A percentile compares a stretch with the other conserved stretches of the same genome.
Conservation (phyloP, 2,888 invertebrate genomes). For the Sinodicranocentrus sp. region DNA sequence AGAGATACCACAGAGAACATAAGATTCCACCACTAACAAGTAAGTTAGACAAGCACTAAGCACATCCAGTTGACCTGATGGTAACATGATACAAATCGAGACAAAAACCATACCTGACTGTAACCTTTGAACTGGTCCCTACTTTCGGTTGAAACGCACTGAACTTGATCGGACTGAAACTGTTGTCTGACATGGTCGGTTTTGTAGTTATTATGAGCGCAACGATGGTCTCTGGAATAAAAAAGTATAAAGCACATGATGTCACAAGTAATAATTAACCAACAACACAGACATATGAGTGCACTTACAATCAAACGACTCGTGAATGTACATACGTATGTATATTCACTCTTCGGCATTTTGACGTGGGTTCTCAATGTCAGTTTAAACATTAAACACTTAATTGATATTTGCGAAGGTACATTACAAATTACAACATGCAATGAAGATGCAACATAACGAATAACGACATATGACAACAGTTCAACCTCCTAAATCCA, state of each 20-base stretch:
- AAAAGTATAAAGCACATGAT: too few species aligned
- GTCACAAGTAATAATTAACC: not conserved
- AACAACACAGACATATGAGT: not conserved
- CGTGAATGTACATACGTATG: not conserved
- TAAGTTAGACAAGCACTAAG: too few species aligned
- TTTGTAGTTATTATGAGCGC: slow-evolving; percentile 82
- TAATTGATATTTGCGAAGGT: not conserved
- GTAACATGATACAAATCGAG: too few species aligned
- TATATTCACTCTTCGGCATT: not conserved
- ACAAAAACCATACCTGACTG: slow-evolving; percentile 71
- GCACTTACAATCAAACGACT: not conserved
- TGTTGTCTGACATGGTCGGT: slow-evolving; percentile 73
- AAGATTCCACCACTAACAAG: too few species aligned
- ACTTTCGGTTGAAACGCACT: slow-evolving; percentile 70
- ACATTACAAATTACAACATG: too few species aligned
- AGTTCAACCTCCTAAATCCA: too few species aligned
- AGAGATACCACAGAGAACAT: too few species aligned
- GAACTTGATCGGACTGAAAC: slow-evolving; percentile 50
- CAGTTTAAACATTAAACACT: not conserved
- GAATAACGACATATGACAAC: too few species aligned
- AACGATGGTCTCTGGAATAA: slow-evolving; percentile 88
- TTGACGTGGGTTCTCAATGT: not conserved
- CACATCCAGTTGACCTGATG: too few species aligned
- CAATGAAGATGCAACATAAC: too few species aligned
- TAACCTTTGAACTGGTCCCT: slow-evolving; percentile 74